Base-by-base conservation (phyloP, 2,797 vertebrate species). In the Periparus ater region DNA sequence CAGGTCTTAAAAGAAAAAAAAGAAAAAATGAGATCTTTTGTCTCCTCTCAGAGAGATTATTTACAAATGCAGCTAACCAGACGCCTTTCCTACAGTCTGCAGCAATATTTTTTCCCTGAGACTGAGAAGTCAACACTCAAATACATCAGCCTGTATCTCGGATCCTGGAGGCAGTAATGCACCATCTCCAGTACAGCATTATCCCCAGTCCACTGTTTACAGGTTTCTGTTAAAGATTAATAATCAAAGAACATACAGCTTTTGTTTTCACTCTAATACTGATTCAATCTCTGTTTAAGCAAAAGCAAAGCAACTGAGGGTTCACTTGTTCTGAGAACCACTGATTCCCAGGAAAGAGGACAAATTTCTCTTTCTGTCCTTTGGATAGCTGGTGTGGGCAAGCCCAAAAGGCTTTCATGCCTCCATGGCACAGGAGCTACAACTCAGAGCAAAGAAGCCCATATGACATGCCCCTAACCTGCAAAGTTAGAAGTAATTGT, bases 161-260 rank as follows among this genome's bases (percentile, higher is more conserved):
- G 57, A 65, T 29, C 42, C 51, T 68, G 67, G 27, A 80, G 42
- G 71, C 57, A 44, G 21, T 85, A 91, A 82, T 62, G 73, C 25
- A 82, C 34, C 1, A 0, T 66, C 17, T 82, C 57, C 2, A 2
- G 26, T 45, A 57, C 17, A 83, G 29, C 54, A 65, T 71, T 91
- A 94, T 61, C 30, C 63, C 22, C 34, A 55, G 70, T 34, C 40
- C 7, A 12, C 67, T 78, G 38, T 85, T 79, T 84, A 71, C 74
- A 90, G 25, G 22, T 87, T 93, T 26, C 67, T 74, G 57, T 74
- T 90, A 90, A 94, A 94, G 85, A 92, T 92, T 95, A 93, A 94
- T 94, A 87, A 88, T 74, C 60, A 71, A 76, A 90, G 55, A 88
- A 65, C 63, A 95, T 93, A 96, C 61, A 94, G 77, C 61, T 93